Evolutionary conservation across 2,888 invertebrate species (phyloP).

Genomic region (Anoplius nigerrimus): DNA sequence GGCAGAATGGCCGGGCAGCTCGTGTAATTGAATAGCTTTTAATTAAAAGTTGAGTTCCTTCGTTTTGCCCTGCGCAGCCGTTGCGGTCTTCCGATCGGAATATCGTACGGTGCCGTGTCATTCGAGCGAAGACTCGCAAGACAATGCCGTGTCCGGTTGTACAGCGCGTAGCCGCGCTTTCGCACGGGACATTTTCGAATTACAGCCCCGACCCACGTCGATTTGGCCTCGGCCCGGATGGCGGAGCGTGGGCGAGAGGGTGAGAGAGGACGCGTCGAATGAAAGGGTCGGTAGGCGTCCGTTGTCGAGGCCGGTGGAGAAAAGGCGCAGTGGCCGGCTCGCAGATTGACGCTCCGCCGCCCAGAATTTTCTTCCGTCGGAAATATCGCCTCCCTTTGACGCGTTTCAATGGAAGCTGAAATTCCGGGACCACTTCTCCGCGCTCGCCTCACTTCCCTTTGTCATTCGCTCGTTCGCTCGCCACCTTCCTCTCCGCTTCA

Average conservation of each 20-base stretch:
- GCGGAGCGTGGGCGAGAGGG: neutral
- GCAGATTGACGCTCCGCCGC: too few relatives aligned
- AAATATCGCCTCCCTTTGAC: too few relatives aligned
- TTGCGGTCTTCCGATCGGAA: conserved; percentile 21
- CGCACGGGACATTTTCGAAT: neutral
- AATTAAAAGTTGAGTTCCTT: conserved; percentile 65
- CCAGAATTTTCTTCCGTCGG: too few relatives aligned
- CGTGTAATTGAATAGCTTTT: conserved; percentile 64
- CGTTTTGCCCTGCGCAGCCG: conserved; percentile 33
- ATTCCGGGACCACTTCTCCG: too few relatives aligned
- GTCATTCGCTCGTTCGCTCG: too few relatives aligned
- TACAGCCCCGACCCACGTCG: neutral
- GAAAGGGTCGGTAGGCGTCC: too few relatives aligned
- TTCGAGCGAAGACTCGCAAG: conserved; percentile 51
- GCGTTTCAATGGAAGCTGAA: too few relatives aligned
- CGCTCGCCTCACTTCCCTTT: too few relatives aligned
- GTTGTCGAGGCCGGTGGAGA: too few relatives aligned
- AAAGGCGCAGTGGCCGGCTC: too few relatives aligned
- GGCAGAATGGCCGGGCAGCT: conserved; percentile 28
- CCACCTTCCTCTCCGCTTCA: too few relatives aligned
- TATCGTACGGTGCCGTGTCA: conserved; percentile 45
- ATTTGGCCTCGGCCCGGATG: neutral
- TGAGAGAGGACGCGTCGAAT: too few relatives aligned
- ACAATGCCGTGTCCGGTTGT: conserved; percentile 42
- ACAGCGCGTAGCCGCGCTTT: neutral